Conservation (phyloP, 2,888 invertebrate species). For the Synergus laeviventris region DNA sequence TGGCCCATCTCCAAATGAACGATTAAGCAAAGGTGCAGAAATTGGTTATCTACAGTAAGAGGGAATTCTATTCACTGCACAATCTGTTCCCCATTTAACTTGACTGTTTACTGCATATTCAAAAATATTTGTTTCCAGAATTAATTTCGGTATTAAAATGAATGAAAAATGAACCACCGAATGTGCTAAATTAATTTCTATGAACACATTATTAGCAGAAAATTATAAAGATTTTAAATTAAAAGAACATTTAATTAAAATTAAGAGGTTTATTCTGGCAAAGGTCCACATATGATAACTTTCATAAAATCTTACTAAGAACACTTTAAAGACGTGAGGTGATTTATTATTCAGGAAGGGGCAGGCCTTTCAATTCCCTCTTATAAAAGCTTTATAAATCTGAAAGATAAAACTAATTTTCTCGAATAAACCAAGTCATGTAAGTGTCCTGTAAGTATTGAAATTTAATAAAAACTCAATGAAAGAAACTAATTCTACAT, state of each 20-base stretch:
- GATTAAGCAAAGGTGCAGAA: neutral
- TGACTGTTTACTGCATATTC: neutral
- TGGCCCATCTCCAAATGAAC: slow-evolving; percentile 4
- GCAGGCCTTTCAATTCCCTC: neutral
- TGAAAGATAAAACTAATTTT: neutral
- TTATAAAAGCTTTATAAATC: neutral
- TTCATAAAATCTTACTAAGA: no score
- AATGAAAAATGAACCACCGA: neutral
- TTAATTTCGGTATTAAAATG: neutral
- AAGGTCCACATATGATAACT: no score
- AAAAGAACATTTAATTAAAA: no score
- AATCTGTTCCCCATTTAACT: neutral
- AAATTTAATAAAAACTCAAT: no score
- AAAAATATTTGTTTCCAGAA: neutral
- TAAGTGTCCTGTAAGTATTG: no score
- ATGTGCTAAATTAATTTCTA: neutral
- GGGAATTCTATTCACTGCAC: neutral
- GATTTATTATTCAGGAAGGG: neutral
- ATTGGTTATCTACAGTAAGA: neutral
- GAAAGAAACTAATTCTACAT: no score
- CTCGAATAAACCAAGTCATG: no score
- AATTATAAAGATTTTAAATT: no score
- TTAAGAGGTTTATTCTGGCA: no score
- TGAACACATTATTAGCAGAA: neutral
- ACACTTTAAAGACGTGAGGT: neutral